Percentiles rank a stretch among this genome's conserved stretches.
Evolutionary conservation across 92 coral and sea anemone genomes (phyloP).

Genomic region (Hydrozoanthus gracilis): DNA sequence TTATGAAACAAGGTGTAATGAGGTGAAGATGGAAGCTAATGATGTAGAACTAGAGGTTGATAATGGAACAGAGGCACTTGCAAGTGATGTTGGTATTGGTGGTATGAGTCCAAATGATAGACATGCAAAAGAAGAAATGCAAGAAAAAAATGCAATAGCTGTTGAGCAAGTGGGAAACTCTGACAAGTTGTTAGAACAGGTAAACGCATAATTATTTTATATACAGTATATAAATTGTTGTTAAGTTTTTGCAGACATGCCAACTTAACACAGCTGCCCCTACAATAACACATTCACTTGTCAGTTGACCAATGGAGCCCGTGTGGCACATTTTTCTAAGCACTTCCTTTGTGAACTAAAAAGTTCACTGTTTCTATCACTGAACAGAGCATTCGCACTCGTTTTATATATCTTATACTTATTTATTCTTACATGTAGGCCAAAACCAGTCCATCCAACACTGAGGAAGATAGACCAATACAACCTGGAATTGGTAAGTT

Average conservation of each 20-base stretch:
- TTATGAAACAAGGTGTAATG: conserved; percentile 25
- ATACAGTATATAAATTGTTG: no score
- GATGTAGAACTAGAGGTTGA: not conserved
- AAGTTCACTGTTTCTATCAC: no score
- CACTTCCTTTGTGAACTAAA: no score
- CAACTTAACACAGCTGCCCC: no score
- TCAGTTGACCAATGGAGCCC: no score
- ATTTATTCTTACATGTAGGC: not conserved
- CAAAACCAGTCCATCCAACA: not conserved
- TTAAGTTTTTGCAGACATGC: no score
- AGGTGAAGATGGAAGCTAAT: conserved; percentile 9
- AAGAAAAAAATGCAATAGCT: not conserved
- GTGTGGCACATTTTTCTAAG: no score
- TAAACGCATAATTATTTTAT: not conserved
- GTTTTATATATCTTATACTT: not conserved
- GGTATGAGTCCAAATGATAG: not conserved
- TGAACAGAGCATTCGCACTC: no score
- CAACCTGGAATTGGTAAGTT: conserved; percentile 42
- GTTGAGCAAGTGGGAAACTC: not conserved
- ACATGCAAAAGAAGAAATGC: not conserved
- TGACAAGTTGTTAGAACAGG: not conserved
- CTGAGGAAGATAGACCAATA: conserved; percentile 33
- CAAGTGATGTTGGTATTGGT: not conserved
- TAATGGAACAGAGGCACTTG: not conserved
- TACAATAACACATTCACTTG: no score